Evolutionary conservation across 2,797 vertebrate genomes (phyloP).

Genomic region (Poecilia wingei): DNA sequence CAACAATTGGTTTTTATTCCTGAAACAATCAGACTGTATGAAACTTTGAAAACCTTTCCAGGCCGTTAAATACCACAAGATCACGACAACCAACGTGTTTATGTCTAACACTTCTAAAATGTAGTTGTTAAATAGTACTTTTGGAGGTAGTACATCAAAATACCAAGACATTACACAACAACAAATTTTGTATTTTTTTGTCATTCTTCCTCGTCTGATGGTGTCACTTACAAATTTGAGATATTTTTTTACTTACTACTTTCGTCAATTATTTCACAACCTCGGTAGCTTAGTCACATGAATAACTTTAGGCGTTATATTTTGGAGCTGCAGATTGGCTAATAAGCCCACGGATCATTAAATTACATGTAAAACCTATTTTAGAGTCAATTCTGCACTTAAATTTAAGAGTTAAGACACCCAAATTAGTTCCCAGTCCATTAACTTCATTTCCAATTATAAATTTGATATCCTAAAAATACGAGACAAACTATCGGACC

Average conservation of each 20-base stretch:
- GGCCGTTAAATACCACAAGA: background rate
- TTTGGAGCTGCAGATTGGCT: background rate
- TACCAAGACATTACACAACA: background rate
- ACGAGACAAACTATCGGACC: constrained; percentile 1
- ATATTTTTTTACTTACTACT: background rate
- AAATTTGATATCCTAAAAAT: constrained; percentile 10
- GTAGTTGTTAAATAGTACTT: no score
- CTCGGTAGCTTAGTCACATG: background rate
- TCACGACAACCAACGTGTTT: background rate
- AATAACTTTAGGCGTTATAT: background rate
- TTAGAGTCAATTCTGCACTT: background rate
- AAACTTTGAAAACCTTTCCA: background rate
- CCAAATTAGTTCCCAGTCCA: background rate
- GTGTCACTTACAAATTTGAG: background rate
- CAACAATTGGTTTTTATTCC: background rate
- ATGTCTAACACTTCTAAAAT: no score
- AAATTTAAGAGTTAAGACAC: background rate
- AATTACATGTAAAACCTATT: background rate
- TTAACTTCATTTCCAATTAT: background rate
- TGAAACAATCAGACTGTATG: background rate
- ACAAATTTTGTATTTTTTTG: background rate
- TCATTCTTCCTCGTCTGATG: background rate
- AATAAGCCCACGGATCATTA: background rate
- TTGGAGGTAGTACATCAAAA: background rate
- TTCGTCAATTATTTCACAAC: background rate